Evolutionary conservation across 2,797 vertebrate species (phyloP).

Genomic region (Macroramphosus scolopax): DNA sequence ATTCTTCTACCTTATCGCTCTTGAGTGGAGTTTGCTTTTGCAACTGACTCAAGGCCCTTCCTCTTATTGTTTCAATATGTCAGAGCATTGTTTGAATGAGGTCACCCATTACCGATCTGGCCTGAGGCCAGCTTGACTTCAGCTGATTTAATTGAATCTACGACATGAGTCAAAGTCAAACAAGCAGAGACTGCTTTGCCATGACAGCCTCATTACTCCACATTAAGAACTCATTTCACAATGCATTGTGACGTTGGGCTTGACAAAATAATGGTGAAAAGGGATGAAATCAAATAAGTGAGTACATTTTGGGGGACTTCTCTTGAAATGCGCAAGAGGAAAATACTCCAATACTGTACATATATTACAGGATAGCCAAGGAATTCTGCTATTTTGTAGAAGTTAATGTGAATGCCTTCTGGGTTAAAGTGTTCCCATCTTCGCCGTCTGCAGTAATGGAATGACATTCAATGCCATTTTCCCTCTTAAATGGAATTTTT

Average conservation of each 20-base stretch:
- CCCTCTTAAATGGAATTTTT: slow-evolving; percentile 72
- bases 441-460: slow-evolving; percentile 68
- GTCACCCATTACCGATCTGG: slow-evolving; percentile 79
- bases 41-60: slow-evolving; percentile 74
- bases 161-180: slow-evolving; percentile 81
- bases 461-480: slow-evolving; percentile 74
- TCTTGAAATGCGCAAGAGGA: slow-evolving; percentile 44
- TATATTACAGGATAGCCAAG: slow-evolving; percentile 31
- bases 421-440: slow-evolving; percentile 68
- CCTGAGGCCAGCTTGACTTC: slow-evolving; percentile 75
- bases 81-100: slow-evolving; percentile 81
- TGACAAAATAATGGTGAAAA: slow-evolving; percentile 68
- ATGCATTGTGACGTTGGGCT: slow-evolving; percentile 75
- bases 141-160: slow-evolving; percentile 81
- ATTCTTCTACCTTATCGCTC: slow-evolving; percentile 72
- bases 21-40: slow-evolving; percentile 74
- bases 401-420: slow-evolving; percentile 69
- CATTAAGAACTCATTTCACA: slow-evolving; percentile 79
- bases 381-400: slow-evolving; percentile 52
- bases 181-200: slow-evolving; percentile 76
- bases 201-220: slow-evolving; percentile 80
- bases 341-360: slow-evolving; percentile 35
- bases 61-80: slow-evolving; percentile 83
- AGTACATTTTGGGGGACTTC: slow-evolving; percentile 58
- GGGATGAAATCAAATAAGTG: slow-evolving; percentile 72